Evolutionary conservation across 2,888 invertebrate genomes (phyloP).

Genomic region (Athalia circularis): DNA sequence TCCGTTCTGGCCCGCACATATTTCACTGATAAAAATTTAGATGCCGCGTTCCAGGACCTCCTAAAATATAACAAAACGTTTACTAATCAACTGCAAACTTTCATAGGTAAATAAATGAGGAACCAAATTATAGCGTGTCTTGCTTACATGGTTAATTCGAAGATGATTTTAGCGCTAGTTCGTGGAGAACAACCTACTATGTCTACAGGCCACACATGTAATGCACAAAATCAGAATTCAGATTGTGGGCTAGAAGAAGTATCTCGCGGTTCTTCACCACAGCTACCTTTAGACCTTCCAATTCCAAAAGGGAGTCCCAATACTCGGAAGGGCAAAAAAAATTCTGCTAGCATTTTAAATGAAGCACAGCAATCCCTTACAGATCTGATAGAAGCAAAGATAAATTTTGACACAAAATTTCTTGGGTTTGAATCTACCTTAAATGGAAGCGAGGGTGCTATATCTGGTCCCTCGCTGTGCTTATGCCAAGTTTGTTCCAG

Average conservation of each 20-base stretch:
- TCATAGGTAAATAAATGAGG: constrained; percentile 58
- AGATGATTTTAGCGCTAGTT: constrained; percentile 49
- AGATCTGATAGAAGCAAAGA: constrained; percentile 65
- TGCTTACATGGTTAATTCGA: not conserved
- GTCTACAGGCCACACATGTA: constrained; percentile 38
- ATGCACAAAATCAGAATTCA: constrained; percentile 52
- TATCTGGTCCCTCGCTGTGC: constrained; percentile 50
- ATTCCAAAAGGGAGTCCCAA: constrained; percentile 40
- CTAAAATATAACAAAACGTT: constrained; percentile 60
- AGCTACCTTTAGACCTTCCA: constrained; percentile 52
- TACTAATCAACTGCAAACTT: constrained; percentile 60
- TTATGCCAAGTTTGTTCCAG: constrained; percentile 62
- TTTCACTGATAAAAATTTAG: constrained; percentile 62
- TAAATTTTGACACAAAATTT: constrained; percentile 66
- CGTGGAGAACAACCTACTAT: constrained; percentile 51
- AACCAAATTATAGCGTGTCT: not conserved
- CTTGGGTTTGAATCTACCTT: constrained; percentile 63
- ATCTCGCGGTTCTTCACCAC: not conserved
- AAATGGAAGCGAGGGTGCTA: constrained; percentile 1
- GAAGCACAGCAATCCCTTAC: constrained; percentile 58
- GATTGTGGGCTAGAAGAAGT: not conserved
- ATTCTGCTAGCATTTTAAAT: constrained; percentile 27
- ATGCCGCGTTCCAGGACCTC: constrained; percentile 62
- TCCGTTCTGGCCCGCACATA: constrained; percentile 64
- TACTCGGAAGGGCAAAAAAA: not conserved